phyloP scores from a whole-genome alignment of 1,140 invertebrate genomes.

The Araneus ventricosus region DNA sequence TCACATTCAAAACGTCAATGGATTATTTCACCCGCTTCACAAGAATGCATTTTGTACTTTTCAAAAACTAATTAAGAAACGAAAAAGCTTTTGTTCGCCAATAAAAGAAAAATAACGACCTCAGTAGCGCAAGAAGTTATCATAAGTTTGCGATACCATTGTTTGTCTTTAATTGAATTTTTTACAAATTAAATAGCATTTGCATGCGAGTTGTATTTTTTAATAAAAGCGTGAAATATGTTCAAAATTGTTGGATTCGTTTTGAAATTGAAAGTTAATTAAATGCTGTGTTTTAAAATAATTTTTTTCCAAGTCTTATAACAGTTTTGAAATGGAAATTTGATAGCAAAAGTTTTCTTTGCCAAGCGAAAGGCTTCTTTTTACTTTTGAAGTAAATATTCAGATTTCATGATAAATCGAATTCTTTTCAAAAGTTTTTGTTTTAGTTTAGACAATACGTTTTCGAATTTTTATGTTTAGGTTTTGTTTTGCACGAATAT shows the following conservation, averaged over 20 bases:
- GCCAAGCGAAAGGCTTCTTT: not conserved
- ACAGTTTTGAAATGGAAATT: not conserved
- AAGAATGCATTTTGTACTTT: not conserved
- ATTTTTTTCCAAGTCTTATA: not conserved
- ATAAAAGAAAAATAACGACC: not conserved
- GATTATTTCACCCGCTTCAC: not conserved
- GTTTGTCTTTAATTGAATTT: conserved; percentile 25
- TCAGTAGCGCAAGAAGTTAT: not conserved
- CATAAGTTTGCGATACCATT: not conserved
- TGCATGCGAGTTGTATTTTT: not conserved
- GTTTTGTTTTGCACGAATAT: too few species aligned
- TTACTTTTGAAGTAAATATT: not conserved
- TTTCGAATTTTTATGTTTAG: too few species aligned
- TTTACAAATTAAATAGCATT: not conserved
- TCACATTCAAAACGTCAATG: not conserved
- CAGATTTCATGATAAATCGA: not conserved
- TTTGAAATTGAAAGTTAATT: not conserved
- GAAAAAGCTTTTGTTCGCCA: not conserved
- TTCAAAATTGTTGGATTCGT: not conserved
- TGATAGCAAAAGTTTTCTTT: not conserved
- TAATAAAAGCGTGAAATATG: not conserved
- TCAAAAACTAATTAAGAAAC: not conserved
- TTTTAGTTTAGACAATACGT: too few species aligned
- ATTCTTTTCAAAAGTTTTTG: too few species aligned
- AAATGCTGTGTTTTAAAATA: not conserved